Evolutionary conservation across 2,888 invertebrate genomes (phyloP).

Genomic region (Orthosia cruda): DNA sequence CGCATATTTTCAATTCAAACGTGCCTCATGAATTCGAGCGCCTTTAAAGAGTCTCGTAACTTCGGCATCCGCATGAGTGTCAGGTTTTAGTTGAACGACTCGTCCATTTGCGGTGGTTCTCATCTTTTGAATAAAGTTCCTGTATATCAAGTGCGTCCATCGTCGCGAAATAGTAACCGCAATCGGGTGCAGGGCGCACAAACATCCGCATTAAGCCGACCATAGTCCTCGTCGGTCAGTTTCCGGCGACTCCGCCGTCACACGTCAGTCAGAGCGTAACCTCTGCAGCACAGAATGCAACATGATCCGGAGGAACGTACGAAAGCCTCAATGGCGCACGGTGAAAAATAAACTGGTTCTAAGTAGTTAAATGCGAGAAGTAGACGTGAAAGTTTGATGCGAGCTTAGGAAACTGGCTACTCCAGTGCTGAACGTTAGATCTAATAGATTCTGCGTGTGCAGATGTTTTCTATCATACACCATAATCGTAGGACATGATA

Average conservation of each 20-base stretch:
- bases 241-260: slow-evolving; percentile 69
- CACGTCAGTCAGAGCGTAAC: slow-evolving; percentile 66
- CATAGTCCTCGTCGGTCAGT: slow-evolving; percentile 52
- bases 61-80: slow-evolving; percentile 1
- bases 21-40: slow-evolving; percentile 14
- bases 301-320: slow-evolving; percentile 74
- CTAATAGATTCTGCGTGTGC: slow-evolving; percentile 23
- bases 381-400: slow-evolving; percentile 82
- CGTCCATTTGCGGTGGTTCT: not conserved
- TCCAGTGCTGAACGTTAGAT: slow-evolving; percentile 70
- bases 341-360: slow-evolving; percentile 79
- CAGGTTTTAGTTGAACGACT: slow-evolving; percentile 1
- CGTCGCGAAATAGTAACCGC: slow-evolving; percentile 30
- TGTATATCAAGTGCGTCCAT: not conserved
- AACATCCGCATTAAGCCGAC: slow-evolving; percentile 59
- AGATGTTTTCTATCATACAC: slow-evolving; percentile 13
- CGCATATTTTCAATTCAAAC: slow-evolving; percentile 41
- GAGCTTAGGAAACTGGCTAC: slow-evolving; percentile 77
- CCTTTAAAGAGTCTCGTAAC: not conserved
- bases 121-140: slow-evolving; percentile 5
- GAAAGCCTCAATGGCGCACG: slow-evolving; percentile 68
- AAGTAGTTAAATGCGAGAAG: slow-evolving; percentile 78
- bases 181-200: slow-evolving; percentile 32
- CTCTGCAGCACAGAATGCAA: slow-evolving; percentile 74
- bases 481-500: not conserved